These are phyloP conservation scores for Elmis aenea DNA, from an alignment of 2,888 invertebrate genomes.

Conservation along the genomic window DNA sequence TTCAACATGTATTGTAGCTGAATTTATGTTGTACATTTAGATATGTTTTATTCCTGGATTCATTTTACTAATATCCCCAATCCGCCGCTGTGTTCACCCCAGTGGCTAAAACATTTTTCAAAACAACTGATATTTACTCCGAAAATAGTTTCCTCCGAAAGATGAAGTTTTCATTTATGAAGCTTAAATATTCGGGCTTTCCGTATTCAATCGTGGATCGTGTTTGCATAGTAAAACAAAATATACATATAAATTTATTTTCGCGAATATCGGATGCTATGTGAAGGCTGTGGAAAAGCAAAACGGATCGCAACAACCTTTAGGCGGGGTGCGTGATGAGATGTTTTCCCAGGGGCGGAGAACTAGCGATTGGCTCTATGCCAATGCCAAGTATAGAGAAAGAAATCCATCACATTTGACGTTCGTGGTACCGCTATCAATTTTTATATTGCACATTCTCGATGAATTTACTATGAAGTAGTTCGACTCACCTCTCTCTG, in stretches of 20 bases:
- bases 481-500: too few relatives aligned
- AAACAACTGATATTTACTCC: neutral
- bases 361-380: constrained; percentile 30
- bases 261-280: constrained; percentile 22
- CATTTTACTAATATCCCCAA: too few relatives aligned
- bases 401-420: constrained; percentile 23
- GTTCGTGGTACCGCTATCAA: constrained; percentile 9
- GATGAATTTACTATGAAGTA: too few relatives aligned
- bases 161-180: constrained; percentile 17
- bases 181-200: constrained; percentile 18
- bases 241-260: constrained; percentile 27
- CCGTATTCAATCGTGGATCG: constrained; percentile 17
- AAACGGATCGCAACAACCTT: constrained; percentile 19
- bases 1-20: too few relatives aligned
- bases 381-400: constrained; percentile 28
- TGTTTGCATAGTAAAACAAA: constrained; percentile 22
- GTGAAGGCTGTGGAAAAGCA: constrained; percentile 22
- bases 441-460: too few relatives aligned
- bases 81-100: too few relatives aligned
- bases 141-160: constrained; percentile 11
- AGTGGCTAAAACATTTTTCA: neutral
- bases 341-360: constrained; percentile 26
- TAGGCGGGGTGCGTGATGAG: constrained; percentile 24
- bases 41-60: too few relatives aligned
- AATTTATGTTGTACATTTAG: too few relatives aligned